Evolutionary conservation across 2,113 vertebrate species (phyloP), one percentile per base, ranked within the genome.

Genomic region (Marmota flaviventris): DNA sequence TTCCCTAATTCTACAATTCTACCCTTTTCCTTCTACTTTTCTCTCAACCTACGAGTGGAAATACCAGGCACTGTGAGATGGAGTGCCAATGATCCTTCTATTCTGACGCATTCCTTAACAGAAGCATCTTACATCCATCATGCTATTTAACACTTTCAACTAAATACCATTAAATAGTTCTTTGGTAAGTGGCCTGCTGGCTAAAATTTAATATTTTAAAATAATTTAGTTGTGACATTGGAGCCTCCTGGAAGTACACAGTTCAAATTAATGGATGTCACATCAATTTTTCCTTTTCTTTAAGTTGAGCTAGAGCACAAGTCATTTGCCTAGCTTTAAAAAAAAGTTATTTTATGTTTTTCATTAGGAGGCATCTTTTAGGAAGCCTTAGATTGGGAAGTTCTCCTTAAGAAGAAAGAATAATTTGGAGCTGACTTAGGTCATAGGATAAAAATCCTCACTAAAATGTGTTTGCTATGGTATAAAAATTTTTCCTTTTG

Each of bases 121-220:
- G n/a, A 56, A 65, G 32, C 81, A 51, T 76, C 32, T 85, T 91
- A 78, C 10, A 65, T 29, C 18, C 14, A 9, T 83, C 8, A 32
- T 45, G 18, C n/a, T 65, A 9, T 73, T 93, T 78, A 78, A 39
- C 9, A 18, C 83, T 94, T 96, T 89, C 32, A 70, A 18, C n/a
- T 94, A 91, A 75, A 89, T 89, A 70, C 45, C 34, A 65, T 77
- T 56, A 24, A 79, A 61, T 45, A 73, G 51, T 78, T 89, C 58
- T 96, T 95, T 96, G 22, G 67, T 70, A 94, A 93, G 65, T 65
- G 58, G n/a, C 9, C 3, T 39, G 34, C 45, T 18, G 67, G 8
- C 27, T 88, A 81, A 95, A 77, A 91, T 56, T 48, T 90, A 81
- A 32, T 77, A 81, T 91, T 79, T 75, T 16, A 82, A 86, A 89